Evolutionary conservation across 64 coral and sea anemone genomes (phyloP), one percentile per base, ranked within the genome.

Genomic region (Cladopsammia gracilis): DNA sequence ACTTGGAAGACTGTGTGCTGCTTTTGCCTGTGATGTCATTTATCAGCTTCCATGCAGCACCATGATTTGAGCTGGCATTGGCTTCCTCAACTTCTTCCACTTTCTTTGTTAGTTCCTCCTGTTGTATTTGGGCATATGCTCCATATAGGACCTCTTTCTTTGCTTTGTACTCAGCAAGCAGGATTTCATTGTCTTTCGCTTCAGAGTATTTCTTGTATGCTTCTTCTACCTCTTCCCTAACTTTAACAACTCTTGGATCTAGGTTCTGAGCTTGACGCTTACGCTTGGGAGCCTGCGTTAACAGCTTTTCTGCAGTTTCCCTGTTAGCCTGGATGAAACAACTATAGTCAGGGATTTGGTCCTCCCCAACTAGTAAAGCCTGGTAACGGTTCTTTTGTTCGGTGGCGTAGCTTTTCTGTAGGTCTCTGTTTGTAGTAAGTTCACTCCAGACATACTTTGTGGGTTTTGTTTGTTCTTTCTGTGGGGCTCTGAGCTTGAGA

Each of bases 81-180:
- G 73, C 57, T 77, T 77, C 58, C 53, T 89, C 87, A 48, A 50
- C 87, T 50, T 89, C 73, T 48, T 58, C 64, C 25, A 89, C 87
- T 73, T 48, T 89, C 87, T 78, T 89, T 78, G 73, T 78, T 66
- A 89, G 87, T 49, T 78, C 87, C 73, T 88, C 86, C 69, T 73
- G 44, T 73, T 74, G 64, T 52, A 88, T 52, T 74, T 71, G 47
- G 57, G 47, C 87, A 50, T 89, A 89, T 25, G 87, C 87, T 66
- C 51, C 73, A 66, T 77, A 89, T 58, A 89, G 87, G 44, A 49
- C 69, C 69, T 88, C 86, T 66, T 88, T 88, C 53, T 88, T 74
- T 69, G 48, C 53, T 45, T 78, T 89, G 74, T 89, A 89, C 73
- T 47, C 58, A 34, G 7, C 72, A 62, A 48, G 58, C 57, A 62